Conservation (phyloP, 2,797 vertebrate species). For the Buphagus erythrorhynchus region DNA sequence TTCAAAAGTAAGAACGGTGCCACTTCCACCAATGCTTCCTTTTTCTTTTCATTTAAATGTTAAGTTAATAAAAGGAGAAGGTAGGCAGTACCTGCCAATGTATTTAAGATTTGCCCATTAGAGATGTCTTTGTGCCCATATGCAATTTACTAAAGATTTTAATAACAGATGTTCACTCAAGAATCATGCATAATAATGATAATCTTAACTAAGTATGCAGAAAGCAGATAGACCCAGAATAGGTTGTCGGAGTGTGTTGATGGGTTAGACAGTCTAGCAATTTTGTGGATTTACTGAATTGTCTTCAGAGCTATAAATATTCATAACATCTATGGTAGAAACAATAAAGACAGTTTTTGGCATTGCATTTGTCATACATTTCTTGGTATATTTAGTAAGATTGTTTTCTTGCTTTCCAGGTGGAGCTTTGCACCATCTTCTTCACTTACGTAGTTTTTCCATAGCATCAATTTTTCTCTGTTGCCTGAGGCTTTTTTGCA, state of each 20-base stretch:
- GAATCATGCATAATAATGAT: not conserved
- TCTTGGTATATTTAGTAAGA: not conserved
- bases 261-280: slow-evolving; percentile 39
- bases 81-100: not conserved
- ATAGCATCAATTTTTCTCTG: not conserved
- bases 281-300: slow-evolving; percentile 36
- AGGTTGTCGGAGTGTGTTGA: not conserved
- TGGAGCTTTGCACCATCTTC: not conserved
- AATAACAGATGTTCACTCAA: slow-evolving; percentile 24
- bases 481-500: not conserved
- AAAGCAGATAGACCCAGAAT: slow-evolving; percentile 11
- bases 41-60: not conserved
- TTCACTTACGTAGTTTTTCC: not conserved
- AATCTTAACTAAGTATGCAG: not conserved
- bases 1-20: not conserved
- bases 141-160: slow-evolving; percentile 27
- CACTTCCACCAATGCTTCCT: not conserved
- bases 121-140: not conserved
- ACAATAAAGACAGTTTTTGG: not conserved
- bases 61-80: not conserved
- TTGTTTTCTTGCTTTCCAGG: not conserved
- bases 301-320: slow-evolving; percentile 54
- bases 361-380: not conserved
- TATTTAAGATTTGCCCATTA: not conserved
- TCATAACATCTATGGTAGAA: not conserved